Evolutionary conservation across 2,113 vertebrate genomes (phyloP).

Genomic region (Neomonachus schauinslandi): DNA sequence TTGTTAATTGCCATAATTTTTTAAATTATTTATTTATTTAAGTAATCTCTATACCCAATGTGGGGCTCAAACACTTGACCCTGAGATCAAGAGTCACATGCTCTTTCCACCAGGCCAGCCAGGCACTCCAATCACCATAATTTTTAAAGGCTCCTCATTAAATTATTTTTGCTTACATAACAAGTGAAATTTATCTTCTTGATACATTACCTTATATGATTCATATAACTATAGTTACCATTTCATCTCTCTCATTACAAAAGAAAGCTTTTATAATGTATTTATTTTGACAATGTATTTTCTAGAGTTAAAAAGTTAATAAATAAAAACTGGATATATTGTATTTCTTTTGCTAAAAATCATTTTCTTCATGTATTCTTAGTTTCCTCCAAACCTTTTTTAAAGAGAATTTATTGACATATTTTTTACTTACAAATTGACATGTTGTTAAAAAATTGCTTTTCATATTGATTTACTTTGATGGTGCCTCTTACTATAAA

Average conservation of each 20-base stretch:
- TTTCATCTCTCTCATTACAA: neutral
- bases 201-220: neutral
- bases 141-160: neutral
- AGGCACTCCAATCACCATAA: neutral
- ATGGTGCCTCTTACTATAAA: neutral
- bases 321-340: neutral
- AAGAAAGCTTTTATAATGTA: neutral
- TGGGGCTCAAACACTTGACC: neutral
- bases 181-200: neutral
- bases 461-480: neutral
- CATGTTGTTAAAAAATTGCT: neutral
- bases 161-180: neutral
- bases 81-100: neutral
- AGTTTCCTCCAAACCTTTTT: neutral
- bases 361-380: neutral
- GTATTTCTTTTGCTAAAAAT: conserved; percentile 6
- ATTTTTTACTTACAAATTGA: neutral
- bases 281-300: conserved; percentile 12
- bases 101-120: neutral
- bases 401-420: neutral
- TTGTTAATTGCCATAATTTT: neutral
- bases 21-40: neutral
- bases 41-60: neutral
- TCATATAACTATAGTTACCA: conserved; percentile 8
- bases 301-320: conserved; percentile 12